A percentile compares a stretch with the other conserved stretches of the same genome.
These are phyloP conservation scores for Xylophagus ater DNA, from an alignment of 2,888 invertebrate genomes.

Conservation along the genomic window DNA sequence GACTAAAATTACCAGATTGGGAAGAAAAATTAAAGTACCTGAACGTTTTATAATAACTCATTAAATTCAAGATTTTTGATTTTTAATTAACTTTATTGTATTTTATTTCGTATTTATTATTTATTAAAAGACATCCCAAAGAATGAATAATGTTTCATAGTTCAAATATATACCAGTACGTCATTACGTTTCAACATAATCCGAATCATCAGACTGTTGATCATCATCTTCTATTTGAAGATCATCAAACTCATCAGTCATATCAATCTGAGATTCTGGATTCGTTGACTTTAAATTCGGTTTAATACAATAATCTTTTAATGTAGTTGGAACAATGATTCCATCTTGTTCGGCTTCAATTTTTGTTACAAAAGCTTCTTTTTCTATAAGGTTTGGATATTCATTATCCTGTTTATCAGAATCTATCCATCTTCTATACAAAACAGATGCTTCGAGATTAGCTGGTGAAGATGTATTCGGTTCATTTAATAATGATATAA, in stretches of 20 bases:
- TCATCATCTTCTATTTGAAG: constrained; percentile 60
- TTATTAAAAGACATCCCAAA: too few relatives aligned
- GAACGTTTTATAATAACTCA: too few relatives aligned
- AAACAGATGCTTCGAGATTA: constrained; percentile 98
- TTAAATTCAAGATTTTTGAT: too few relatives aligned
- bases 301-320: constrained; percentile 97
- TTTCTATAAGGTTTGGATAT: constrained; percentile 97
- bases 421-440: constrained; percentile 98
- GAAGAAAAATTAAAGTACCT: too few relatives aligned
- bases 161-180: too few relatives aligned
- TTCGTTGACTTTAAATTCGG: constrained; percentile 79
- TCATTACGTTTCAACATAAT: constrained; percentile 62
- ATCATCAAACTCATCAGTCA: constrained; percentile 92
- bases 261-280: constrained; percentile 69
- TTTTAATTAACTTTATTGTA: too few relatives aligned
- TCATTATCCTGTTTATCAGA: constrained; percentile 97
- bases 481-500: constrained; percentile 96
- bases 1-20: too few relatives aligned
- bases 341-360: constrained; percentile 94
- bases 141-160: too few relatives aligned
- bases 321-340: constrained; percentile 89
- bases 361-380: constrained; percentile 92
- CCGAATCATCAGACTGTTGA: constrained; percentile 55
- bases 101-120: too few relatives aligned
- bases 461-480: constrained; percentile 99